These are phyloP conservation scores for Plectropomus leopardus DNA, from an alignment of 2,113 vertebrate genomes.

Conservation along the genomic window DNA sequence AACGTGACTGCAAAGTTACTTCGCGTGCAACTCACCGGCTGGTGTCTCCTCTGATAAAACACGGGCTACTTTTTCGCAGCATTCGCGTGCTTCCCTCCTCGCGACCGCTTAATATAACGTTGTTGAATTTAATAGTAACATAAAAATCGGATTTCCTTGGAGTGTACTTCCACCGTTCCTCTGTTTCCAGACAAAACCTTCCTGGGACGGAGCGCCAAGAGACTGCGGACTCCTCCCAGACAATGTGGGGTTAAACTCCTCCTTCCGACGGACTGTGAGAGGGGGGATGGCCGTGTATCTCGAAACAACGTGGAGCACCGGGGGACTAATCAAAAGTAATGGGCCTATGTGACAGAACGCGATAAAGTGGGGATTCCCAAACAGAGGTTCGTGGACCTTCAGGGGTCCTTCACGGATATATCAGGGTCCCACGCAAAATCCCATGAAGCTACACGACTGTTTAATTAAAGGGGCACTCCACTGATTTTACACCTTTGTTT, in stretches of 20 bases:
- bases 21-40: constrained; percentile 75
- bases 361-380: background rate
- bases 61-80: background rate
- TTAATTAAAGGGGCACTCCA: background rate
- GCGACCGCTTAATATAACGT: background rate
- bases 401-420: background rate
- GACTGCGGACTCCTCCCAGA: constrained; percentile 78
- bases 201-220: constrained; percentile 62
- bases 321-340: background rate
- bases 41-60: constrained; percentile 15
- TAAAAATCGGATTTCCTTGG: background rate
- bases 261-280: constrained; percentile 57
- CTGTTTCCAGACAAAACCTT: constrained; percentile 40
- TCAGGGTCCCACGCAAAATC: fast-evolving
- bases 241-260: constrained; percentile 81
- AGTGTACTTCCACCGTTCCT: constrained; percentile 27
- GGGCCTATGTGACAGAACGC: background rate
- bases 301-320: background rate
- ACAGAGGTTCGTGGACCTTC: constrained; percentile 13
- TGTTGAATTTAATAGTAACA: background rate
- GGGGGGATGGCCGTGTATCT: constrained; percentile 31
- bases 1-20: constrained; percentile 56
- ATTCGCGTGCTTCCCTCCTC: background rate
- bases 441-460: fast-evolving
- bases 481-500: background rate